Conservation (phyloP, 2,113 vertebrate genomes). For the Alosa alosa region DNA sequence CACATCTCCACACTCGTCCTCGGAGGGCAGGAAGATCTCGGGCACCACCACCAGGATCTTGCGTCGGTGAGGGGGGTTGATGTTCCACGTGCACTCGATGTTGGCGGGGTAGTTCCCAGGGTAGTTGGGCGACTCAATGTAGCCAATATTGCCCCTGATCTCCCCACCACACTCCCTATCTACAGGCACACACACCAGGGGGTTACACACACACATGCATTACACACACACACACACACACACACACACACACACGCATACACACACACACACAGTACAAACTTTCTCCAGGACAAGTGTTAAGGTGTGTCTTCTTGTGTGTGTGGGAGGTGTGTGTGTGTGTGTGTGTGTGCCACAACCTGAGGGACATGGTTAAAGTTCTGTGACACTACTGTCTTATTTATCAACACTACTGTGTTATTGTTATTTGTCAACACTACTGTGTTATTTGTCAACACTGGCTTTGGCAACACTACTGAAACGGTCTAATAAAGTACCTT, state of each 20-base stretch:
- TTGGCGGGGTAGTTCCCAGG: conserved; percentile 95
- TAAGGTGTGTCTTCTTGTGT: too few species aligned
- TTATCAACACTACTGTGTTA: too few species aligned
- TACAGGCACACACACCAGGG: conserved; percentile 50
- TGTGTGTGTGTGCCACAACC: too few species aligned
- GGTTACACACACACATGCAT: background rate
- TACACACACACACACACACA: conserved; percentile 34
- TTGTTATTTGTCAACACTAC: too few species aligned
- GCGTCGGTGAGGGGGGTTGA: conserved; percentile 95
- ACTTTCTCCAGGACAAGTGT: too few species aligned
- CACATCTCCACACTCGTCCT: conserved; percentile 75
- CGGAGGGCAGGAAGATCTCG: conserved; percentile 95
- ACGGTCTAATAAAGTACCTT: too few species aligned
- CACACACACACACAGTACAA: background rate
- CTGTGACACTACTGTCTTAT: too few species aligned
- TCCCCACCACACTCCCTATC: conserved; percentile 94
- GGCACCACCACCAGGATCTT: conserved; percentile 98
- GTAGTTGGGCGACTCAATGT: conserved; percentile 98
- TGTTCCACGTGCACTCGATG: conserved; percentile 95
- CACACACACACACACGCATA: conserved; percentile 11
- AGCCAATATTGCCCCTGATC: conserved; percentile 94
- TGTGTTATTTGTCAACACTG: too few species aligned
- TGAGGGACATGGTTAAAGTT: too few species aligned
- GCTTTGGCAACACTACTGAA: too few species aligned
- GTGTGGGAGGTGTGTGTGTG: too few species aligned